Conservation (phyloP, 2,113 vertebrate species). For the Apistogramma diplotaenia region DNA sequence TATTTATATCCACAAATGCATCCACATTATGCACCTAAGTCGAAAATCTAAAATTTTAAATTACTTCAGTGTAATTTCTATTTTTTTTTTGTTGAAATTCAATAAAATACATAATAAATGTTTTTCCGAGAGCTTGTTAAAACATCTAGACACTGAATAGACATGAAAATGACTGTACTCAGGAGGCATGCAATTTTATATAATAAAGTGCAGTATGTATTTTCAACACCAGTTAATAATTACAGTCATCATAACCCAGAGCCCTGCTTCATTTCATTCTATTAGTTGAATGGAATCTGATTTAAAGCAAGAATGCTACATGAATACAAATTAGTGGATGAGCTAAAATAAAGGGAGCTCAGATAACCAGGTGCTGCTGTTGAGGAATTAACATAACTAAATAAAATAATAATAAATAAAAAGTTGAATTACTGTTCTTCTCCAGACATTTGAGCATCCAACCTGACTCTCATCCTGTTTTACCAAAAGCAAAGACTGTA, state of each 20-base stretch:
- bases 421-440: not conserved
- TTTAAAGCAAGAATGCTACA: not conserved
- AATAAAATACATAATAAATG: not conserved
- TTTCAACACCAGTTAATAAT: conserved; percentile 23
- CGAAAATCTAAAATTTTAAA: not conserved
- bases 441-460: no score
- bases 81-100: not conserved
- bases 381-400: not conserved
- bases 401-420: not conserved
- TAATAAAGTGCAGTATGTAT: not conserved
- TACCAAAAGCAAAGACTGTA: not conserved
- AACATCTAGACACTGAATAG: conserved; percentile 12
- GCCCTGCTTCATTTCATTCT: conserved; percentile 17
- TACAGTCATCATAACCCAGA: conserved; percentile 38
- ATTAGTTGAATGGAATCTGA: conserved; percentile 21
- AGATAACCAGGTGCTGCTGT: not conserved
- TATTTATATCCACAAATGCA: not conserved
- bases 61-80: not conserved
- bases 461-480: not conserved
- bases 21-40: not conserved
- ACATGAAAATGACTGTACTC: conserved; percentile 1
- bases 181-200: not conserved
- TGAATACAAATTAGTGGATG: conserved; percentile 23
- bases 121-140: not conserved
- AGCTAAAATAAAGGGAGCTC: not conserved